These are phyloP conservation scores for Dilophus febrilis DNA, from an alignment of 2,888 invertebrate species.

Conservation along the genomic window DNA sequence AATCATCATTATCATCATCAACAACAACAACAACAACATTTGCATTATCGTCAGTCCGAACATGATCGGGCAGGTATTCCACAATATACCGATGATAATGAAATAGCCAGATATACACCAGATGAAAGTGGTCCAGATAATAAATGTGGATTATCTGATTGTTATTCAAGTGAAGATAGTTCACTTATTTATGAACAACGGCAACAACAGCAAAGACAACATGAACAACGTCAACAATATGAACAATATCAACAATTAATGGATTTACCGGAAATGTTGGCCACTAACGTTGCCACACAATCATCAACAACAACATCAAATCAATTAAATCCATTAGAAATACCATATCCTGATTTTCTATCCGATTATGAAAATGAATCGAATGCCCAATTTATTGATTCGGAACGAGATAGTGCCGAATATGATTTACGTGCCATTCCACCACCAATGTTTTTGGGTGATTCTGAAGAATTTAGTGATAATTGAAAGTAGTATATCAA, in stretches of 20 bases:
- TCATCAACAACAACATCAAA: constrained; percentile 7
- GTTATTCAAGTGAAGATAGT: no score
- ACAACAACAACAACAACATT: constrained; percentile 16
- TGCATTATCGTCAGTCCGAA: not conserved
- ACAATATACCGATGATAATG: constrained; percentile 12
- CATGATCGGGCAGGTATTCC: no score
- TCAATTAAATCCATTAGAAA: constrained; percentile 30
- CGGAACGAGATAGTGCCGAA: constrained; percentile 42
- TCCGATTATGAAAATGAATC: constrained; percentile 36
- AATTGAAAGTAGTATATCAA: no score
- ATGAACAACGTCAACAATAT: constrained; percentile 12
- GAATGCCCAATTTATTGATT: constrained; percentile 32
- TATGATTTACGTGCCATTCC: constrained; percentile 57
- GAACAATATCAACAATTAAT: constrained; percentile 15
- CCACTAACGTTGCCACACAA: constrained; percentile 14
- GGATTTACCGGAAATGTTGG: constrained; percentile 24
- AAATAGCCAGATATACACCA: constrained; percentile 11
- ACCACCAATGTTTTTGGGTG: constrained; percentile 59
- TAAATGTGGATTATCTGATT: constrained; percentile 22
- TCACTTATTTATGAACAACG: no score
- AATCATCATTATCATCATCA: not conserved
- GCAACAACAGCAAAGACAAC: constrained; percentile 16
- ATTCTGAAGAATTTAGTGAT: constrained; percentile 41
- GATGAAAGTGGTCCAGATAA: constrained; percentile 25
- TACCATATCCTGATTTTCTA: constrained; percentile 31